phyloP scores from a whole-genome alignment of 2,797 vertebrate genomes.

The Notoglanidium macrostoma region DNA sequence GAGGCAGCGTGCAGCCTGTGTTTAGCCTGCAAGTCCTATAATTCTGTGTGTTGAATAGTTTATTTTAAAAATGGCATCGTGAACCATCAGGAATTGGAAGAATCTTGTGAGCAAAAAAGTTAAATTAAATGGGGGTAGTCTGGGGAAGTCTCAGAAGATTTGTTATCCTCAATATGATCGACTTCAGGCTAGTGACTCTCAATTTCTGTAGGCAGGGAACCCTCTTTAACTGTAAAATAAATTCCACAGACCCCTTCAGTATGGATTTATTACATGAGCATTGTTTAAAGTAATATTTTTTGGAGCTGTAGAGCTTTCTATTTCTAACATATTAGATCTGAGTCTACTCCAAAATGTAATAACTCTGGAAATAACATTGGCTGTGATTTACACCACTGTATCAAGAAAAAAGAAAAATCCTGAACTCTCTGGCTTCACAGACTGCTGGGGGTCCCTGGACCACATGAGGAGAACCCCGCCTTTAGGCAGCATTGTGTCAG shows the following conservation, averaged over 20 bases:
- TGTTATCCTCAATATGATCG: neutral
- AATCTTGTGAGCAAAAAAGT: neutral
- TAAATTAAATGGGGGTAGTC: too few relatives aligned
- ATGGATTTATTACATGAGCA: neutral
- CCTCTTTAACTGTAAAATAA: neutral
- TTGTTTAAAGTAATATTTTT: neutral
- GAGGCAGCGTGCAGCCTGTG: neutral
- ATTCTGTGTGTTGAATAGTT: neutral
- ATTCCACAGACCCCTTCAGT: neutral
- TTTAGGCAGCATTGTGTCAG: neutral
- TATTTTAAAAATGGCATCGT: neutral
- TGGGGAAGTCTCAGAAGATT: neutral
- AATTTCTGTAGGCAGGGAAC: neutral
- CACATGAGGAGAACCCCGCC: neutral
- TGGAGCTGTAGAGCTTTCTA: neutral
- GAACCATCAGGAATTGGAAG: neutral
- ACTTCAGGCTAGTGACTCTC: neutral
- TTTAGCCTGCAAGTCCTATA: neutral
- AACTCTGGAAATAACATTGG: too few relatives aligned
- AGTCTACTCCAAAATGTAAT: neutral
- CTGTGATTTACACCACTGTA: too few relatives aligned
- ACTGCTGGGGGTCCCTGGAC: neutral
- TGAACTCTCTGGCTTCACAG: too few relatives aligned
- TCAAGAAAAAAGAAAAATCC: too few relatives aligned
- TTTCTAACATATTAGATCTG: neutral